These are phyloP conservation scores for Scaptomyza flava DNA, from an alignment of 2,888 invertebrate species.

Conservation along the genomic window DNA sequence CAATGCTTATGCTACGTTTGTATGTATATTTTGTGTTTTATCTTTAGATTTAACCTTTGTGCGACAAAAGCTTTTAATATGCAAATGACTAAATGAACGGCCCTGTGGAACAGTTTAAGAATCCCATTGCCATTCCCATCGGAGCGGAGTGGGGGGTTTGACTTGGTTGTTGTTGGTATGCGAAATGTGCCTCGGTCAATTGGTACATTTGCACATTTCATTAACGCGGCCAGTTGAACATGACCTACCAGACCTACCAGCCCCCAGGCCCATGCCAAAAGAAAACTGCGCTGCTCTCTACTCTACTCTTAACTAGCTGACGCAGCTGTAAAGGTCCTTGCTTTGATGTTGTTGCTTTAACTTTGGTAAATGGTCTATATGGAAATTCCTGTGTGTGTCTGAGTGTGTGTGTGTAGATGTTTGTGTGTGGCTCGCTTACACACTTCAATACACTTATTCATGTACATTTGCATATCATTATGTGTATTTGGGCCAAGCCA, in stretches of 20 bases:
- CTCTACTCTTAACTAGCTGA: conserved; percentile 68
- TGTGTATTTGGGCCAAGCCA: conserved; percentile 55
- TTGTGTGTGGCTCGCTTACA: conserved; percentile 31
- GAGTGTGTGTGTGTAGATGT: conserved; percentile 14
- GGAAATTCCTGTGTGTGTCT: conserved; percentile 39
- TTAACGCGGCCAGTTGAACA: conserved; percentile 63
- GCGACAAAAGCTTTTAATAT: conserved; percentile 81
- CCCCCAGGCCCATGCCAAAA: neutral
- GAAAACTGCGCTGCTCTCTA: conserved; percentile 25
- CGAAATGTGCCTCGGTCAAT: conserved; percentile 70
- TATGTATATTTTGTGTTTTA: conserved; percentile 64
- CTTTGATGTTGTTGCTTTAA: conserved; percentile 66
- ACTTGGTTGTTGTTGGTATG: conserved; percentile 44
- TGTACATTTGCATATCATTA: conserved; percentile 79
- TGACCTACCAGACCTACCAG: conserved; percentile 30
- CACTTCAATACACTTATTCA: conserved; percentile 73
- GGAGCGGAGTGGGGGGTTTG: neutral
- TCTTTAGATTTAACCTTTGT: conserved; percentile 79
- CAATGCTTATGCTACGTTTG: conserved; percentile 5
- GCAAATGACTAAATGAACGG: conserved; percentile 78
- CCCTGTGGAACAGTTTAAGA: conserved; percentile 40
- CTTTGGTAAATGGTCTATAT: conserved; percentile 49
- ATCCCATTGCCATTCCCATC: neutral
- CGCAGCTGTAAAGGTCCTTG: conserved; percentile 60
- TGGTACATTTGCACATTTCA: conserved; percentile 79